Evolutionary conservation across 2,888 invertebrate genomes (phyloP), one percentile per base, ranked within the genome.

Genomic region (Hydrotaea diabolus): DNA sequence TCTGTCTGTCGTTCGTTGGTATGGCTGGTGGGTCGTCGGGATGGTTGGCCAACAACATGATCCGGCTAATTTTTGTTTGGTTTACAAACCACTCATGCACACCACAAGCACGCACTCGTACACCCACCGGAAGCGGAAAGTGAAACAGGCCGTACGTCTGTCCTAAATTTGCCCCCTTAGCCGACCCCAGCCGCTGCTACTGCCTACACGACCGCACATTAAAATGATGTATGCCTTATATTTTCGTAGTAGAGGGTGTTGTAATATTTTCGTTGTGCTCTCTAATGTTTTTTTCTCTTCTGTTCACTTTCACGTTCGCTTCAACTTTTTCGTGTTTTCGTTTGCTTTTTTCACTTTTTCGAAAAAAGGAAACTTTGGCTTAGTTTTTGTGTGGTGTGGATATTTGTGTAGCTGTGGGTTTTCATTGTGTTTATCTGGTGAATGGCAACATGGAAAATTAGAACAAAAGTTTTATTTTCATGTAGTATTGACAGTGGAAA

Each of bases 171-270:
- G 66, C 13, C 2, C 59, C 23, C 23, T 13, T 1, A 62, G 53
- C 36, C 39, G 3, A 13, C 26, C 66, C 19, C 66, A 43, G 39
- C 17, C 19, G 21, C 26, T n/a, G n/a, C n/a, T n/a, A n/a, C n/a
- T n/a, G n/a, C 19, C 2, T 13, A 31, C 59, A 57, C 77, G 49
- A 31, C 31, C 79, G 26, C 76, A 77, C 13, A 59, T 77, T 74
- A 59, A 74, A 59, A 80, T 83, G 80, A 77, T 77, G 77, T 74
- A 83, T 80, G 77, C 39, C 59, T 69, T 59, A n/a, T n/a, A n/a
- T n/a, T 77, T 69, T 80, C 74, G 21, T 26, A 39, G 57, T 69
- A n/a, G n/a, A 26, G 8, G 21, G 72, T 76, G 76, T 74, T 78
- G 31, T 46, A 72, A 73, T 66, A 19, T 59, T 73, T 75, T 57